Evolutionary conservation across 2,888 invertebrate species (phyloP).

Genomic region (Lampropteryx suffumata): DNA sequence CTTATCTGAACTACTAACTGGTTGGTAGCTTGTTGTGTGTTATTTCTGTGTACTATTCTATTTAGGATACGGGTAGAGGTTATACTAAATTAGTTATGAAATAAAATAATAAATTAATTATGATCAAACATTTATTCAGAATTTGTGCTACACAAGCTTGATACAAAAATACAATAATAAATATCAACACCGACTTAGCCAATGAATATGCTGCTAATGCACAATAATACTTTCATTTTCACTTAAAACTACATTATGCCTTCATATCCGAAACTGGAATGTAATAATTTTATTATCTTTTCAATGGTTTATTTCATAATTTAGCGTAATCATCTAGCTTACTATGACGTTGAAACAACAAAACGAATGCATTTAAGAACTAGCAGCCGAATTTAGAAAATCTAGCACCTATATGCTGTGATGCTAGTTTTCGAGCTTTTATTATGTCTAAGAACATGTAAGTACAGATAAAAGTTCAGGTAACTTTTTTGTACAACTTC

Average conservation of each 20-base stretch:
- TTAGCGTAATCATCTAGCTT: conserved; percentile 13
- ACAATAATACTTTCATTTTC: conserved; percentile 77
- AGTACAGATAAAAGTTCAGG: conserved; percentile 68
- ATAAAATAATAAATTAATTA: conserved; percentile 22
- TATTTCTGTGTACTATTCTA: no score
- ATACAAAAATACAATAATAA: conserved; percentile 83
- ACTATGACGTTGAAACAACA: conserved; percentile 12
- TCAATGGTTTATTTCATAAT: conserved; percentile 7
- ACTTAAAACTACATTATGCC: conserved; percentile 56
- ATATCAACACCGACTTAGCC: conserved; percentile 79
- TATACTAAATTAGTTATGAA: no score
- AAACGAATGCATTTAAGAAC: conserved; percentile 22
- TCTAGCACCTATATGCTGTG: conserved; percentile 55
- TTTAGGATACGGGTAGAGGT: no score
- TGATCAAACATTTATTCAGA: conserved; percentile 80
- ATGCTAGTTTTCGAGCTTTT: conserved; percentile 45
- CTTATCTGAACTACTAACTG: no score
- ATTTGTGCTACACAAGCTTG: conserved; percentile 82
- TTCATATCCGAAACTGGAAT: conserved; percentile 53
- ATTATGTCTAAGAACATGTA: conserved; percentile 41
- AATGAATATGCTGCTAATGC: conserved; percentile 71
- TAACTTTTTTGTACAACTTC: conserved; percentile 71
- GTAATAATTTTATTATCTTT: conserved; percentile 36
- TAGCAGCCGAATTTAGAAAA: conserved; percentile 35
- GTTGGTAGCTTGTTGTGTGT: no score